These are phyloP conservation scores for Drosophila phalerata DNA, from an alignment of 2,888 invertebrate genomes.

Conservation along the genomic window DNA sequence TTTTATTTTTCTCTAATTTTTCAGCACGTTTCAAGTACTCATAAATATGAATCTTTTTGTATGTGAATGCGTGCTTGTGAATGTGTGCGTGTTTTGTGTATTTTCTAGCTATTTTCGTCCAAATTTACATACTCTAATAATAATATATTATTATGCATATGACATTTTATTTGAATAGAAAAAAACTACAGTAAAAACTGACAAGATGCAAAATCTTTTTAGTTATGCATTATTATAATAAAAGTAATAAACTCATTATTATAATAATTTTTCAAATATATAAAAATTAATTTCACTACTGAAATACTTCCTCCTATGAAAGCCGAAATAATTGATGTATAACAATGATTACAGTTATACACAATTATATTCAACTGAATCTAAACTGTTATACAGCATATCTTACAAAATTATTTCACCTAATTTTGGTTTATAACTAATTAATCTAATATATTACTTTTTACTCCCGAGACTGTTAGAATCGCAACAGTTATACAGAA, in stretches of 20 bases:
- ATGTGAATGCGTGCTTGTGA: conserved; percentile 3
- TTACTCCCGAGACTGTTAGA: too few species aligned
- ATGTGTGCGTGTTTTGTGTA: neutral
- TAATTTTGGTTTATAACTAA: too few species aligned
- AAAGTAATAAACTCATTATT: too few species aligned
- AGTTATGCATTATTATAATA: neutral
- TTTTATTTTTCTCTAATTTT: conserved; percentile 28
- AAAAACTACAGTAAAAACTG: neutral
- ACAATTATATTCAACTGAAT: neutral
- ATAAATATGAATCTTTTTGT: conserved; percentile 1
- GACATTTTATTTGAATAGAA: neutral
- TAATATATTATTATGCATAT: conserved; percentile 18
- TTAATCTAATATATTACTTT: too few species aligned
- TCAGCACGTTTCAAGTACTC: conserved; percentile 39
- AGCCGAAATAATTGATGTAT: too few species aligned
- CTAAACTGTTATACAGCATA: neutral
- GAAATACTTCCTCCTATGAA: too few species aligned
- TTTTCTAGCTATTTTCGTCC: conserved; percentile 22
- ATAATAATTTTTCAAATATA: too few species aligned
- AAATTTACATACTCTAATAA: conserved; percentile 27
- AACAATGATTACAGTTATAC: too few species aligned
- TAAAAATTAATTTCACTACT: too few species aligned
- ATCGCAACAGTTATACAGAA: too few species aligned
- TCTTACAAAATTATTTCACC: too few species aligned
- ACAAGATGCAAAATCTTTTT: neutral